Base-by-base conservation (phyloP, 2,113 vertebrate genomes). In the Elgaria multicarinata region DNA sequence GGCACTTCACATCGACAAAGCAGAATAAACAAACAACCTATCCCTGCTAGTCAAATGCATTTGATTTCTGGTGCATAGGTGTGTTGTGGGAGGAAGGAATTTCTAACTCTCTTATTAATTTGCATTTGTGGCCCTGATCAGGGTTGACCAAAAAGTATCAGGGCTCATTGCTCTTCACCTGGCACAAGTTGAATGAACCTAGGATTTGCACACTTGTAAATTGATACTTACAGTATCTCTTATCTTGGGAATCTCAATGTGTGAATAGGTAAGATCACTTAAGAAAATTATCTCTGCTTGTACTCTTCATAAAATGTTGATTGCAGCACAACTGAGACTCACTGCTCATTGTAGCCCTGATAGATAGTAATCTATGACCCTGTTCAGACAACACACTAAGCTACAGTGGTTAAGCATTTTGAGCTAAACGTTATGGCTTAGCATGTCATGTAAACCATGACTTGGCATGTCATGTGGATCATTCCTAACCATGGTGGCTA, bases 111-210 rank as follows among this genome's bases (percentile, higher is more conserved):
- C 10, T 78, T 50, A 16, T 18, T 36, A 72, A 36, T 39, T 72
- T 16, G 6, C 6, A 39, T 18, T 0, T n/a, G 28, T 81, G 18
- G 7, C 7, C 33, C 36, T 58, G 0, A 81, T 81, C 89, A 4
- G 53, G 58, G 16, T 10, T n/a, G 46, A 75, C n/a, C 24, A 14
- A 76, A 75, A 31, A 62, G 0, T 0, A 74, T 71, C 26, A 87
- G 18, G 46, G 44, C 74, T 83, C 78, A 76, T 76, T 42, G 20
- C 26, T 42, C 72, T 76, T 93, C 91, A 31, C 88, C 85, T 89
- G 90, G 79, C 90, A 93, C 87, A 95, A 91, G 94, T 14, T 77
- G 89, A 55, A 86, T 77, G 88, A 67, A 93, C 82, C 77, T 86
- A 90, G 46, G n/a, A 50, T n/a, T 55, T 33, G 9, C 16, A 53